Conservation (phyloP, 2,888 invertebrate species). For the Suillia variegata region DNA sequence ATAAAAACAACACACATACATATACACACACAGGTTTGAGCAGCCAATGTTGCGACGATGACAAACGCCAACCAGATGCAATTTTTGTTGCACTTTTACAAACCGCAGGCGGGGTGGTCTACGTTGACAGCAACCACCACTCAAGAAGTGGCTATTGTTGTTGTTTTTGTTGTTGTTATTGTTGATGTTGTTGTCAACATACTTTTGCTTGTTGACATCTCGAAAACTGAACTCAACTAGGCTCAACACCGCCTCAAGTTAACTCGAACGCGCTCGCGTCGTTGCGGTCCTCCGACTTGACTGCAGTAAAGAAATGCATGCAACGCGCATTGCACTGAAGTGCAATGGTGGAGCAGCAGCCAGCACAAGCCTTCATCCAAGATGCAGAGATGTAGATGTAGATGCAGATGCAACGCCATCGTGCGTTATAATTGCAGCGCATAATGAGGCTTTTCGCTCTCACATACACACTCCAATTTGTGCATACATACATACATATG, state of each 20-base stretch:
- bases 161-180: slow-evolving; percentile 30
- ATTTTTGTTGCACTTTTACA: slow-evolving; percentile 34
- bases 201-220: slow-evolving; percentile 52
- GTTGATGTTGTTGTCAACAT: slow-evolving; percentile 49
- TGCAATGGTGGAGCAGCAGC: slow-evolving; percentile 19
- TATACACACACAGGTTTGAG: background rate
- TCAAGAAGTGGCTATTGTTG: slow-evolving; percentile 36
- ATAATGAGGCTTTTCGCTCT: slow-evolving; percentile 44
- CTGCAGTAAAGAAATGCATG: too few relatives aligned
- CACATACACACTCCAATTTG: slow-evolving; percentile 7
- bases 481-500: background rate
- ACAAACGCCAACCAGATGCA: slow-evolving; percentile 16
- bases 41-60: background rate
- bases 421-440: slow-evolving; percentile 44
- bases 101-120: slow-evolving; percentile 51
- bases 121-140: too few relatives aligned
- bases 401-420: slow-evolving; percentile 37
- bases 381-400: background rate
- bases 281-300: too few relatives aligned
- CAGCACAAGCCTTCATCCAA: background rate
- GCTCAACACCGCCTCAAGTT: slow-evolving; percentile 11
- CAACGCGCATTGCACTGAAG: background rate
- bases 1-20: too few relatives aligned
- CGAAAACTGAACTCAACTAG: slow-evolving; percentile 25
- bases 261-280: too few relatives aligned